phyloP scores from a whole-genome alignment of 1,140 invertebrate genomes.

The Bombus waltoni region DNA sequence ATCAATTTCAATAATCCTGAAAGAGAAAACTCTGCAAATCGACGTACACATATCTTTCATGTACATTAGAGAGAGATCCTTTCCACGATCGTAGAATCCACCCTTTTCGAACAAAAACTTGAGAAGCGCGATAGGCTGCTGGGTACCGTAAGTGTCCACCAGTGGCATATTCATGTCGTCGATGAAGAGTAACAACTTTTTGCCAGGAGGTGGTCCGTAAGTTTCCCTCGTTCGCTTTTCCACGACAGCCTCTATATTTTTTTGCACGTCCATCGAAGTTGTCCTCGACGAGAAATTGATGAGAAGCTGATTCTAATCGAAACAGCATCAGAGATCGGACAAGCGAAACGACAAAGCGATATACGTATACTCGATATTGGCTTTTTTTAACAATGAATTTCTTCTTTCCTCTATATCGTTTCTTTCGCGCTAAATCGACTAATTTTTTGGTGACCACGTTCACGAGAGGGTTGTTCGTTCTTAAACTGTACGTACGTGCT shows the following conservation, averaged over 20 bases:
- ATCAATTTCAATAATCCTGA: background rate
- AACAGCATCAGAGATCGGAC: background rate
- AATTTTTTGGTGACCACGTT: too few species aligned
- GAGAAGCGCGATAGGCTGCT: slow-evolving; percentile 95
- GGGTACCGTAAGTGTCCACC: slow-evolving; percentile 94
- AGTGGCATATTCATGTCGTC: slow-evolving; percentile 98
- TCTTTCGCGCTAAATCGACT: too few species aligned
- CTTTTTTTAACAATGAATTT: background rate
- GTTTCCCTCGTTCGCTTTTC: slow-evolving; percentile 95
- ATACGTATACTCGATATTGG: background rate
- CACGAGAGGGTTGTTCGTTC: too few species aligned
- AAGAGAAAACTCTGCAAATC: background rate
- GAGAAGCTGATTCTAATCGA: slow-evolving; percentile 86
- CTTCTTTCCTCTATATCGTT: too few species aligned
- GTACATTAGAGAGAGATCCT: slow-evolving; percentile 94
- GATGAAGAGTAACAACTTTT: slow-evolving; percentile 93
- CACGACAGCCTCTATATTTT: slow-evolving; percentile 92
- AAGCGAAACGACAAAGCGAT: background rate
- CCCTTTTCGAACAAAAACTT: slow-evolving; percentile 93
- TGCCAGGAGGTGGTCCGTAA: slow-evolving; percentile 93
- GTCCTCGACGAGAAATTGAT: slow-evolving; percentile 96
- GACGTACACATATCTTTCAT: slow-evolving; percentile 89
- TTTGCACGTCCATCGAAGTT: slow-evolving; percentile 93
- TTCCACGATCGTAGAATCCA: slow-evolving; percentile 94
- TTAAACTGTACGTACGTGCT: background rate